Conservation (phyloP, 2,888 invertebrate species). For the Agrotis exclamationis region DNA sequence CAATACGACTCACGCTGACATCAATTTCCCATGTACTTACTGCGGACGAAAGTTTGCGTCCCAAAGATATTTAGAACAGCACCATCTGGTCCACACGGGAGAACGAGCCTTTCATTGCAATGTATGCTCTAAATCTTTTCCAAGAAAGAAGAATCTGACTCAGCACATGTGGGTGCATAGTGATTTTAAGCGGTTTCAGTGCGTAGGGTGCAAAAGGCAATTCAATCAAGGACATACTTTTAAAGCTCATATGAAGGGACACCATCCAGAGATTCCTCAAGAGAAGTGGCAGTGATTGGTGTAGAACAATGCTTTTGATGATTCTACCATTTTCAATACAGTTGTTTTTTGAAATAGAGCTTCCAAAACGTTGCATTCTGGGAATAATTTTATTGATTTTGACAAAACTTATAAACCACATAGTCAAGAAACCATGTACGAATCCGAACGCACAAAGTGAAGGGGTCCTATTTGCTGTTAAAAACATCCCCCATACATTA, state of each 20-base stretch:
- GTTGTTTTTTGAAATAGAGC: too few species aligned
- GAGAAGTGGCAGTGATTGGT: conserved; percentile 32
- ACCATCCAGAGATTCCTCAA: conserved; percentile 77
- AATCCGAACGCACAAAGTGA: too few species aligned
- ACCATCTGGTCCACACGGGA: conserved; percentile 89
- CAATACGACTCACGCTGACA: conserved; percentile 80
- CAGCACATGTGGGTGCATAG: conserved; percentile 87
- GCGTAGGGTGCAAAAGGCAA: conserved; percentile 81
- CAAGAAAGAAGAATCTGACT: conserved; percentile 81
- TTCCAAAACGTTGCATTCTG: too few species aligned
- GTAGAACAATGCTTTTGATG: not conserved
- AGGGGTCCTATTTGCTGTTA: too few species aligned
- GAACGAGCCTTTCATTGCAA: conserved; percentile 87
- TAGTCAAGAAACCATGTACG: too few species aligned
- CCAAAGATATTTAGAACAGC: conserved; percentile 80
- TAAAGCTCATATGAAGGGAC: conserved; percentile 83
- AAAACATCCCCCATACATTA: too few species aligned
- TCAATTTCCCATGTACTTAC: conserved; percentile 79
- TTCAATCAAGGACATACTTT: conserved; percentile 85
- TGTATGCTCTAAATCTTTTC: conserved; percentile 85
- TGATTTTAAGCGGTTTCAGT: conserved; percentile 82
- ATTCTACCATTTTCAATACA: too few species aligned
- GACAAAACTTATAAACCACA: too few species aligned
- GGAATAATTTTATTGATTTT: too few species aligned
- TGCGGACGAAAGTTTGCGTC: conserved; percentile 82